phyloP scores from a whole-genome alignment of 2,888 invertebrate genomes.

The Aplocera efformata region DNA sequence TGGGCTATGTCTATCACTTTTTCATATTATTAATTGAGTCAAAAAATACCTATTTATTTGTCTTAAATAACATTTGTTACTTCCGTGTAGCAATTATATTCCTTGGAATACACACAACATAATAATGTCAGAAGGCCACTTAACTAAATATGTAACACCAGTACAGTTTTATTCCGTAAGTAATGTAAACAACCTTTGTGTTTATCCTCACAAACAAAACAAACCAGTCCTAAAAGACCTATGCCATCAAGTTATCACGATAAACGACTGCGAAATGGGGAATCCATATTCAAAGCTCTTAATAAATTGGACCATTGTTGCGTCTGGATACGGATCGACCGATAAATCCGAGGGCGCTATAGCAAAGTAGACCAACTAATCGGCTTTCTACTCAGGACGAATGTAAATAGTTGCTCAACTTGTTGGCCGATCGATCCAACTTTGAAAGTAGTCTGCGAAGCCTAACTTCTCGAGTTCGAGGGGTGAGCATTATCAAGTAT shows the following conservation, averaged over 20 bases:
- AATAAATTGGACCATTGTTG: slow-evolving; percentile 43
- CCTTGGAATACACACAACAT: slow-evolving; percentile 20
- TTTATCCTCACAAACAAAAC: slow-evolving; percentile 40
- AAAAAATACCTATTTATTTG: no score
- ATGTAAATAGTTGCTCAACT: slow-evolving; percentile 5
- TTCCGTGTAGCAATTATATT: no score
- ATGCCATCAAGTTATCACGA: slow-evolving; percentile 17
- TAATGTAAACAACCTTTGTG: slow-evolving; percentile 69
- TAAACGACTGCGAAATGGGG: slow-evolving; percentile 33
- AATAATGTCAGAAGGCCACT: slow-evolving; percentile 40
- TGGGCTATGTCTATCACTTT: no score
- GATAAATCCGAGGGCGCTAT: slow-evolving; percentile 34
- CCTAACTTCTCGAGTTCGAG: slow-evolving; percentile 55
- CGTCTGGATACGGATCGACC: slow-evolving; percentile 39
- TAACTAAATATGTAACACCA: slow-evolving; percentile 52
- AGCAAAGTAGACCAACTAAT: slow-evolving; percentile 7
- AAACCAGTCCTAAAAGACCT: slow-evolving; percentile 38
- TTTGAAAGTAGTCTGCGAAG: slow-evolving; percentile 42
- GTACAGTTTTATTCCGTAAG: slow-evolving; percentile 69
- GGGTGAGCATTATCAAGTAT: slow-evolving; percentile 74
- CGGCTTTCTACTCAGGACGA: slow-evolving; percentile 2
- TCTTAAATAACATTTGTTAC: no score
- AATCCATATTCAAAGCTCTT: slow-evolving; percentile 49
- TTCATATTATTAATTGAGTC: no score
- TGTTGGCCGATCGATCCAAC: slow-evolving; percentile 33